These are phyloP conservation scores for Leucoraja erinaceus DNA, from an alignment of 2,113 vertebrate genomes.

Conservation along the genomic window DNA sequence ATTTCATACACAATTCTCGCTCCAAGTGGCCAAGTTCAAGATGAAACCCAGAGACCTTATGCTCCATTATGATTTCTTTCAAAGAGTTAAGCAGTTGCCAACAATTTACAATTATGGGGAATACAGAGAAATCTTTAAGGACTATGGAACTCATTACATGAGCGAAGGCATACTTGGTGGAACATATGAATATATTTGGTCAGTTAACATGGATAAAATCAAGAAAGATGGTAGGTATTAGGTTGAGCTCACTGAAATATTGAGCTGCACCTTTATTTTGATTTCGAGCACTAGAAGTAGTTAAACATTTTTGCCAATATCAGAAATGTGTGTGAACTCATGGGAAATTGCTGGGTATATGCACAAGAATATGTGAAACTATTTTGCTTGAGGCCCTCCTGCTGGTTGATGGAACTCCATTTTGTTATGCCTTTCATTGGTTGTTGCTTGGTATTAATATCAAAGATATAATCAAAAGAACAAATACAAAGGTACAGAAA, in stretches of 20 bases:
- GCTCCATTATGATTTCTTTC: constrained; percentile 78
- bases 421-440: background rate
- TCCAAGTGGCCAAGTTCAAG: constrained; percentile 70
- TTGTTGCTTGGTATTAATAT: background rate
- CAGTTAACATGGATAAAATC: constrained; percentile 63
- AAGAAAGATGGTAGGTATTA: constrained; percentile 54
- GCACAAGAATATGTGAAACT: background rate
- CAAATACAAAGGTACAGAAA: background rate
- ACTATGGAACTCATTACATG: constrained; percentile 84
- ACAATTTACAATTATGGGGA: constrained; percentile 75
- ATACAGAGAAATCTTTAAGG: constrained; percentile 74
- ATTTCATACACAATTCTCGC: constrained; percentile 60
- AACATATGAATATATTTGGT: constrained; percentile 68
- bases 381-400: background rate
- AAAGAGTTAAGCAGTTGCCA: constrained; percentile 64
- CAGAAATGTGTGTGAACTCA: background rate
- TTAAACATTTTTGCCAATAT: background rate
- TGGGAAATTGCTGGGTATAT: background rate
- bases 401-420: background rate
- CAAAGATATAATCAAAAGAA: background rate
- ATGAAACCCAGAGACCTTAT: constrained; percentile 67
- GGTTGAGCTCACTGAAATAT: background rate
- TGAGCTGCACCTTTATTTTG: background rate
- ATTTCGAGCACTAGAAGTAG: background rate
- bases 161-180: constrained; percentile 74